Evolutionary conservation across 2,113 vertebrate genomes (phyloP).

Genomic region (Nothoprocta perdicaria): DNA sequence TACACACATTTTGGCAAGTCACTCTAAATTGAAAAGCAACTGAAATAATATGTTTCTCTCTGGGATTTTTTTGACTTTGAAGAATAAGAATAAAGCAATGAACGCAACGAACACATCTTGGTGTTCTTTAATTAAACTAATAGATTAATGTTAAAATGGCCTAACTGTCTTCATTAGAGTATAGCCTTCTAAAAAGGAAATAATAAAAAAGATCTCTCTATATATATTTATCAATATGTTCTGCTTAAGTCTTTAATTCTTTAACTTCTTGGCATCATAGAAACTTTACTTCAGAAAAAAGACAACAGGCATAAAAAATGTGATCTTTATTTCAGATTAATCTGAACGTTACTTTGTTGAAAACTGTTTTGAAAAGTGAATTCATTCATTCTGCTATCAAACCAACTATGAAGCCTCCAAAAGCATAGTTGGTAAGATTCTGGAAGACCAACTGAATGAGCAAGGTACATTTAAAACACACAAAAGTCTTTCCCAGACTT

Average conservation of each 20-base stretch:
- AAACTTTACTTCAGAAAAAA: background rate
- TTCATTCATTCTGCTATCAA: background rate
- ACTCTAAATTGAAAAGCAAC: background rate
- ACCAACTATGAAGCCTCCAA: background rate
- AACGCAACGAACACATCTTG: rapidly evolving
- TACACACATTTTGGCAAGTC: background rate
- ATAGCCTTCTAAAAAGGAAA: background rate
- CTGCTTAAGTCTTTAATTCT: background rate
- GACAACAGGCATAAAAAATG: background rate
- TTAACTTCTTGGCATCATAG: background rate
- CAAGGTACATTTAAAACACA: background rate
- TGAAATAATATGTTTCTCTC: background rate
- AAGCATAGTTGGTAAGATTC: background rate
- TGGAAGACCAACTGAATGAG: background rate
- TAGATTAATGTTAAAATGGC: background rate
- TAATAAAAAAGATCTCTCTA: rapidly evolving
- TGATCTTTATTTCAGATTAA: background rate
- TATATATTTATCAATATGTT: background rate
- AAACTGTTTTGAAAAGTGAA: background rate
- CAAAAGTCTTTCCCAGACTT: background rate
- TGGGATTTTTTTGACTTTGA: background rate
- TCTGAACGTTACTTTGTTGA: background rate
- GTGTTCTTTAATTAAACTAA: background rate
- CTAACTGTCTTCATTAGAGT: background rate
- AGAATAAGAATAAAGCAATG: background rate